Conservation (phyloP, 2,888 invertebrate species). For the Troglohyphantes excavatus region DNA sequence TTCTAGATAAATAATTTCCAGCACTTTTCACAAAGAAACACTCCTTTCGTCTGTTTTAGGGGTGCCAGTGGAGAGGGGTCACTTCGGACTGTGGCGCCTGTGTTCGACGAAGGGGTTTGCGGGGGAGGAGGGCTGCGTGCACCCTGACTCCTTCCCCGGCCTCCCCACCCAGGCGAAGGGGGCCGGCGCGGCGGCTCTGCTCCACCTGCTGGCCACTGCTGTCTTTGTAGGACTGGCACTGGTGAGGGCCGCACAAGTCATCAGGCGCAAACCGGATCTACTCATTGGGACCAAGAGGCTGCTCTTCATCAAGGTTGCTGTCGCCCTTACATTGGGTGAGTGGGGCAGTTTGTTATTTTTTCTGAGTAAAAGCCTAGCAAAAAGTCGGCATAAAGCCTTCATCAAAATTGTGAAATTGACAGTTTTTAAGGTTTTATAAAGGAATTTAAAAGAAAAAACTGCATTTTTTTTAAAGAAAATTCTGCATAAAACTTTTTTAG, state of each 20-base stretch:
- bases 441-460: no score
- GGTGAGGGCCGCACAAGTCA: conserved; percentile 52
- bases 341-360: no score
- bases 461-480: no score
- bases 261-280: conserved; percentile 40
- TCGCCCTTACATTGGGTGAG: conserved; percentile 69
- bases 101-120: conserved; percentile 40
- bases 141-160: conserved; percentile 29
- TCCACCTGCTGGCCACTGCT: conserved; percentile 59
- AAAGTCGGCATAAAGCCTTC: no score
- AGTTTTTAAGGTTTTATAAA: no score
- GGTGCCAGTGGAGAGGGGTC: conserved; percentile 63
- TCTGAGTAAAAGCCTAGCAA: no score
- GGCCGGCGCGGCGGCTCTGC: conserved; percentile 51
- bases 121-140: conserved; percentile 31
- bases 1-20: no score
- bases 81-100: conserved; percentile 73
- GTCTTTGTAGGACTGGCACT: conserved; percentile 48
- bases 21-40: no score
- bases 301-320: conserved; percentile 68
- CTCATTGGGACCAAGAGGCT: conserved; percentile 65
- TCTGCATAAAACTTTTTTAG: no score
- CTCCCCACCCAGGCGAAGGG: conserved; percentile 52
- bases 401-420: no score
- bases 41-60: conserved; percentile 15